These are phyloP conservation scores for Hylaeus anthracinus DNA, from an alignment of 1,140 invertebrate genomes.

Conservation along the genomic window DNA sequence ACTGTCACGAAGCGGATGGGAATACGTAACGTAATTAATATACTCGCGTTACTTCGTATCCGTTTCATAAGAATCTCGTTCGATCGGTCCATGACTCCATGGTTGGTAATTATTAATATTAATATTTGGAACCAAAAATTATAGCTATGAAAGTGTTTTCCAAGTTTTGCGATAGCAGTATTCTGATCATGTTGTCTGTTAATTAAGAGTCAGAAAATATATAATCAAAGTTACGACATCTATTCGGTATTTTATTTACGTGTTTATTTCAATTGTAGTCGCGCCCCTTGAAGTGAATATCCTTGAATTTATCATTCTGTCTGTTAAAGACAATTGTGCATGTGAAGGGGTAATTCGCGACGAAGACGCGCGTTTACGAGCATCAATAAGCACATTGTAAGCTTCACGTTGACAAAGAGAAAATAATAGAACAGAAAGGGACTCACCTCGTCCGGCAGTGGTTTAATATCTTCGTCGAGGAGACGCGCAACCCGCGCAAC, in stretches of 20 bases:
- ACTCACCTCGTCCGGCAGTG: slow-evolving; percentile 71
- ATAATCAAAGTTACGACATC: no score
- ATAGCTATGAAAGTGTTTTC: no score
- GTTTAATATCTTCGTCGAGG: slow-evolving; percentile 70
- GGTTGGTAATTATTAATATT: slow-evolving; percentile 1
- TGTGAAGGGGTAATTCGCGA: not conserved
- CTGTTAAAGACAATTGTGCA: no score
- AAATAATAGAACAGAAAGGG: not conserved
- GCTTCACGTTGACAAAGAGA: not conserved
- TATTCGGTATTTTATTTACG: no score
- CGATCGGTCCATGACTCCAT: slow-evolving; percentile 19
- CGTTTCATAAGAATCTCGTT: slow-evolving; percentile 21
- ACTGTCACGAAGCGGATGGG: slow-evolving; percentile 30
- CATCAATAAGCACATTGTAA: no score
- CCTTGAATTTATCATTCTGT: no score
- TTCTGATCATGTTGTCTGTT: no score
- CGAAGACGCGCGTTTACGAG: not conserved
- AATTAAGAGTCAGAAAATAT: no score
- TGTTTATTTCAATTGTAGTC: no score
- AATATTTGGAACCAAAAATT: not conserved
- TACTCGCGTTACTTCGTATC: slow-evolving; percentile 8
- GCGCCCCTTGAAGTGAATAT: no score
- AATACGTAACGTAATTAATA: slow-evolving; percentile 50
- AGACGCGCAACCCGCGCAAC: slow-evolving; percentile 67
- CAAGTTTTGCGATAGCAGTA: no score